Evolutionary conservation across 2,888 invertebrate species (phyloP), one percentile per base, ranked within the genome.

Genomic region (Agrotis clavis): DNA sequence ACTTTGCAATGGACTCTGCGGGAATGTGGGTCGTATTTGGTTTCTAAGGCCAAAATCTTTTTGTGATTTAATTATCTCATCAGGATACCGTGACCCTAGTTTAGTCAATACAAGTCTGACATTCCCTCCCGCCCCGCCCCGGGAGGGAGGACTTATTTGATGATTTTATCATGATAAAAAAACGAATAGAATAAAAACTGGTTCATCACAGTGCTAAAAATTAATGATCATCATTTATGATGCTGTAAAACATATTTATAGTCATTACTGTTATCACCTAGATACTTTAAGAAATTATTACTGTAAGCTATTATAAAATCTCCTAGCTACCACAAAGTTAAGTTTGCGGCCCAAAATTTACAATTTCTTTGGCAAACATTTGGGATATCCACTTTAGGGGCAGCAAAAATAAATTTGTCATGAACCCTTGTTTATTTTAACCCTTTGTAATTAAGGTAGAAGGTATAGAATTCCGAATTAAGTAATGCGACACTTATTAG

Each of bases 401-500:
- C 53, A 0, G 60, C 19, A 84, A 67, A 69, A 73, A 54, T 77
- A 63, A 69, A 35, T 69, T 83, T 66, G 81, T 67, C 9, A 61
- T 61, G 47, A 25, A 61, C 70, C 65, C 70, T 72, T 86, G 77
- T 77, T 84, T 81, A 69, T 81, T 84, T 67, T 60, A 71, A 74
- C 70, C 74, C 63, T 62, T 72, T 57, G 62, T 71, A 84, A 83
- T 83, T 83, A 83, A 80, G 84, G 74, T 80, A 48, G 57, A 41
- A 71, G 61, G 70, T 85, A 71, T 86, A 71, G 57, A 71, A 74
- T 81, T 73, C 19, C 57, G 62, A 77, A 73, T 83, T 68, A 76
- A 74, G 77, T 86, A 81, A 86, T 73, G 72, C 51, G 74, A 86
- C 81, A 81, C 74, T 83, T 83, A 80, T 74, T 74, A 57, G 50